Evolutionary conservation across 2,888 invertebrate species (phyloP).

Genomic region (Cataglyphis rosenhaueri): DNA sequence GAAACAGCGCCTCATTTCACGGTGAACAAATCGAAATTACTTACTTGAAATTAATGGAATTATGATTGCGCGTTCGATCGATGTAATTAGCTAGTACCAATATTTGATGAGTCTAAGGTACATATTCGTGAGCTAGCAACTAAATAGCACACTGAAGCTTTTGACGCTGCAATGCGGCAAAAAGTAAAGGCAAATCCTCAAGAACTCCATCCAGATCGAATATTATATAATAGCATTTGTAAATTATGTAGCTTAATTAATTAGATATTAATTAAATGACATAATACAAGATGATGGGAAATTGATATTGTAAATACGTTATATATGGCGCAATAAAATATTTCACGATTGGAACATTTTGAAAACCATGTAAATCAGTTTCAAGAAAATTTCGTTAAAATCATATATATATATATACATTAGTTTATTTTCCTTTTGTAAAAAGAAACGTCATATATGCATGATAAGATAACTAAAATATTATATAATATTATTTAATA

Average conservation of each 20-base stretch:
- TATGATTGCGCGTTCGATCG: conserved; percentile 43
- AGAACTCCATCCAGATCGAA: not conserved
- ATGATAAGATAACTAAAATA: too few relatives aligned
- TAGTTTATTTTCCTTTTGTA: not conserved
- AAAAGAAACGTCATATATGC: not conserved
- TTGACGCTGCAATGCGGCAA: conserved; percentile 15
- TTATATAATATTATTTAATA: not conserved
- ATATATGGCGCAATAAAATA: not conserved
- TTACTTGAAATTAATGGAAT: conserved; percentile 49
- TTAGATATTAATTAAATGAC: not conserved
- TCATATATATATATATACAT: not conserved
- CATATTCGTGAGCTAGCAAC: conserved; percentile 33
- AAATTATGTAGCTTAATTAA: conserved; percentile 30
- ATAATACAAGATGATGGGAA: not conserved
- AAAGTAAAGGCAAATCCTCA: conserved; percentile 24
- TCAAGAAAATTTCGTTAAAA: not conserved
- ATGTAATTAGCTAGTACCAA: conserved; percentile 36
- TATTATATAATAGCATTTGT: not conserved
- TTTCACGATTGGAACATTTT: not conserved
- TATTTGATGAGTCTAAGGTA: conserved; percentile 51
- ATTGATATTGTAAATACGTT: not conserved
- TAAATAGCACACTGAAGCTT: conserved; percentile 34
- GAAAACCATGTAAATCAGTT: not conserved
- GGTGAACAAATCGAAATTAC: conserved; percentile 32
- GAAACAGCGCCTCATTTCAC: not conserved